These are phyloP conservation scores for Limnephilus lunatus DNA, from an alignment of 2,888 invertebrate species.

Conservation along the genomic window DNA sequence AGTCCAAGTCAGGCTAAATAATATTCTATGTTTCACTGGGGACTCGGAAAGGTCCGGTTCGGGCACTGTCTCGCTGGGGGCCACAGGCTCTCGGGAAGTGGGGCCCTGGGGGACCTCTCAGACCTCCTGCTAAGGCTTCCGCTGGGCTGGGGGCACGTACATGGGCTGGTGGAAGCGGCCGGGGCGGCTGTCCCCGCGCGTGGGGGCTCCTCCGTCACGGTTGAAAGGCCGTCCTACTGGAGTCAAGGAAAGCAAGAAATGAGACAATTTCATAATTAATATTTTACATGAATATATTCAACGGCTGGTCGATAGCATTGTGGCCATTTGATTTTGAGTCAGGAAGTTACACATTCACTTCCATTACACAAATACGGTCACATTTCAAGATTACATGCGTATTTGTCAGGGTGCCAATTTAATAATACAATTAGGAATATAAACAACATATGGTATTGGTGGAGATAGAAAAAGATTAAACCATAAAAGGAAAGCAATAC, in stretches of 20 bases:
- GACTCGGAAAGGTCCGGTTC: not conserved
- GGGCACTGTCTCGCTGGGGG: conserved; percentile 31
- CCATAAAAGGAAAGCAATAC: too few species aligned
- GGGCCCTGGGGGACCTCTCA: conserved; percentile 57
- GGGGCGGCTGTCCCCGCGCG: conserved; percentile 59
- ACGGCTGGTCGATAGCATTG: not conserved
- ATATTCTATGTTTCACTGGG: not conserved
- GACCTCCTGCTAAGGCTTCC: conserved; percentile 65
- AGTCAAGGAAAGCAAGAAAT: not conserved
- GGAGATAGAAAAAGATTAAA: too few species aligned
- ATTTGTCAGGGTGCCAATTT: too few species aligned
- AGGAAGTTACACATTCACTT: not conserved
- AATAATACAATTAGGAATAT: not conserved
- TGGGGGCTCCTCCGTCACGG: conserved; percentile 52
- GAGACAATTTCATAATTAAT: not conserved
- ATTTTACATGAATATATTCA: not conserved
- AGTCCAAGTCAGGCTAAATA: conserved; percentile 49
- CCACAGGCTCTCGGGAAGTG: not conserved
- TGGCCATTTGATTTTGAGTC: not conserved
- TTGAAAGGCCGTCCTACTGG: conserved; percentile 56
- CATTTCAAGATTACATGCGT: not conserved
- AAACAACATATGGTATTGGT: not conserved
- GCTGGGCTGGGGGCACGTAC: conserved; percentile 65
- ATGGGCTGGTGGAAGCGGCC: conserved; percentile 65
- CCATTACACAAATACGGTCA: not conserved